phyloP scores from a whole-genome alignment of 1,140 invertebrate genomes.

The Dryas iulia region DNA sequence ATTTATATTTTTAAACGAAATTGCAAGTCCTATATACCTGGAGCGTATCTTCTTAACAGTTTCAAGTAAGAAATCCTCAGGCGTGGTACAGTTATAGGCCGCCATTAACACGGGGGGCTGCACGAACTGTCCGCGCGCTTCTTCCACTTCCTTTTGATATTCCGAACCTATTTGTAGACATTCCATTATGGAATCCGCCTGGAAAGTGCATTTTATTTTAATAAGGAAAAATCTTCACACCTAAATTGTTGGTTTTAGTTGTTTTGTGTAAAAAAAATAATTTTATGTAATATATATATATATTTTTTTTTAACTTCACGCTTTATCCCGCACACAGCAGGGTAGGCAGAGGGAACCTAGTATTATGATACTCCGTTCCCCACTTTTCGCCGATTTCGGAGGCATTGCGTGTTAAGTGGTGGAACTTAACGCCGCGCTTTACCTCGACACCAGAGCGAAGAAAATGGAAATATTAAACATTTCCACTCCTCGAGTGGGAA shows the following conservation, averaged over 20 bases:
- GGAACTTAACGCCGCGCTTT: too few species aligned
- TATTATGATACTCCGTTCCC: not conserved
- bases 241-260: not conserved
- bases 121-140: constrained; percentile 70
- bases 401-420: not conserved
- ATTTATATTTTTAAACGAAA: too few species aligned
- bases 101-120: constrained; percentile 87
- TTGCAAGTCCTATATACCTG: constrained; percentile 73
- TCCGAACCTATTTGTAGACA: constrained; percentile 90
- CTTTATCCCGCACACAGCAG: too few species aligned
- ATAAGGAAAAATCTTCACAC: not conserved
- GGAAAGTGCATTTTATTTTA: not conserved
- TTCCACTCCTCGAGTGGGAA: not conserved
- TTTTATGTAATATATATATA: too few species aligned
- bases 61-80: constrained; percentile 91
- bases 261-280: too few species aligned
- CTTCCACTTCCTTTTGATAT: constrained; percentile 81
- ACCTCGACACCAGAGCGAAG: too few species aligned
- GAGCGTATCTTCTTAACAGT: constrained; percentile 88
- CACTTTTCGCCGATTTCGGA: not conserved
- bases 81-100: constrained; percentile 86
- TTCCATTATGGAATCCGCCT: constrained; percentile 95
- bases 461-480: not conserved
- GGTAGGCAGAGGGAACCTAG: too few species aligned
- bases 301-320: too few species aligned